A percentile compares a stretch with the other conserved stretches of the same genome.
These are phyloP conservation scores for Chionoecetes opilio DNA, from an alignment of 1,140 invertebrate genomes.

Conservation along the genomic window DNA sequence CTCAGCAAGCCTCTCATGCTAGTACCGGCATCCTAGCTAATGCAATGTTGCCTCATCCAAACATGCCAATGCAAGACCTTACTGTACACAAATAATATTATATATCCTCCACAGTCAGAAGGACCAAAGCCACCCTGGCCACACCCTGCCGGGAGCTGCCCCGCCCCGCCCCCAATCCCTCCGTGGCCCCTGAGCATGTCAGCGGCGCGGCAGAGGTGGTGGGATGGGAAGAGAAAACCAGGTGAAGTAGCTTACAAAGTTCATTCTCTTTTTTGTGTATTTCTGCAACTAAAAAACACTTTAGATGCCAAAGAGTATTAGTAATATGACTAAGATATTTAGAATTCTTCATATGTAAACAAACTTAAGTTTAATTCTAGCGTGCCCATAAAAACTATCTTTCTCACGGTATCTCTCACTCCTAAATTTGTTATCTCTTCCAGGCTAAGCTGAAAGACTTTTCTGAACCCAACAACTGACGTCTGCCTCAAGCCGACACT, in stretches of 20 bases:
- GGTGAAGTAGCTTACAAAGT: neutral
- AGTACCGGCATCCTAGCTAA: too few relatives aligned
- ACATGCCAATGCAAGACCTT: too few relatives aligned
- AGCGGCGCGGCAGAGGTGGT: neutral
- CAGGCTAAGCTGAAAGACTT: conserved; percentile 12
- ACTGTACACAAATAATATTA: too few relatives aligned
- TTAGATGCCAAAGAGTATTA: conserved; percentile 30
- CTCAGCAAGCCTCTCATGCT: too few relatives aligned
- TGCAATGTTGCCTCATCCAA: too few relatives aligned
- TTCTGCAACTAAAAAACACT: conserved; percentile 2
- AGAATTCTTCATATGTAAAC: conserved; percentile 9
- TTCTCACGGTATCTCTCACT: neutral
- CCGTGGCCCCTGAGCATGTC: too few relatives aligned
- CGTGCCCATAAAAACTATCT: neutral
- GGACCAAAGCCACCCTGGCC: too few relatives aligned
- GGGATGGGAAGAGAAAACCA: neutral
- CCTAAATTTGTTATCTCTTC: neutral
- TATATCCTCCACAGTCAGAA: too few relatives aligned
- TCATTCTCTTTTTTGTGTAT: conserved; percentile 7
- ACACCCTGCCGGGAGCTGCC: too few relatives aligned
- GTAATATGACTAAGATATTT: neutral
- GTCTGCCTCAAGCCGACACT: neutral
- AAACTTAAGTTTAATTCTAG: neutral
- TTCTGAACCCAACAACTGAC: neutral
- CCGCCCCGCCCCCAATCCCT: too few relatives aligned